phyloP scores from a whole-genome alignment of 2,888 invertebrate species.

The Oithona nana region DNA sequence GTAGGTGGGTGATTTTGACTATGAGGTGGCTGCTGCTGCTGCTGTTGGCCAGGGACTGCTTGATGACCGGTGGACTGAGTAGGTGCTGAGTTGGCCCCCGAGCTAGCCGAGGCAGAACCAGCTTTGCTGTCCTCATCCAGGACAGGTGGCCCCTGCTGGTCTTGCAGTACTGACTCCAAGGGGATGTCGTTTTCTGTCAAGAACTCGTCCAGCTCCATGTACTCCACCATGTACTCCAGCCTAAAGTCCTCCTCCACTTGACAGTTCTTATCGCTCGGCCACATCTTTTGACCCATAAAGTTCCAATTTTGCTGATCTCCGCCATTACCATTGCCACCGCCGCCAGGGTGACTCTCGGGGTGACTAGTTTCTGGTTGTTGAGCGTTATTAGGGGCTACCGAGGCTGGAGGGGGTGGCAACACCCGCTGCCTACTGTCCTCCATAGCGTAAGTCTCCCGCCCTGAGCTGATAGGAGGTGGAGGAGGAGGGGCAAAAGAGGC shows the following conservation, averaged over 20 bases:
- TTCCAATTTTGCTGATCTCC: background rate
- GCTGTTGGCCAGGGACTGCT: background rate
- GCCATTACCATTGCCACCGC: no score
- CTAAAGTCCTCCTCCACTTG: background rate
- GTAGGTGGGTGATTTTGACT: background rate
- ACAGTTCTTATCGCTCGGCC: background rate
- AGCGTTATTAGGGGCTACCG: no score
- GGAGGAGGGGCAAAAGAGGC: background rate
- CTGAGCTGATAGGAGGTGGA: no score
- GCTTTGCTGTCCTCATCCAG: background rate
- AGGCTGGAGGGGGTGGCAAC: background rate
- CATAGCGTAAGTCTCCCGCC: no score
- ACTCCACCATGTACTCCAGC: conserved; percentile 38
- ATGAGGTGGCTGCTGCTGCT: background rate
- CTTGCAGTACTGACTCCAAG: conserved; percentile 35
- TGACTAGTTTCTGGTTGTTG: background rate
- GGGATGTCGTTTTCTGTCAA: conserved; percentile 85
- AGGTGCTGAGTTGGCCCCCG: background rate
- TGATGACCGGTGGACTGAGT: background rate
- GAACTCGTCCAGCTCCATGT: conserved; percentile 92
- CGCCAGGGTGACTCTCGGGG: no score
- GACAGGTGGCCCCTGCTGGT: background rate
- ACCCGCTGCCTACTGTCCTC: background rate
- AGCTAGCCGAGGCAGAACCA: background rate
- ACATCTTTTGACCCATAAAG: background rate